Evolutionary conservation across 2,888 invertebrate species (phyloP).

Genomic region (Drosophila emarginata): DNA sequence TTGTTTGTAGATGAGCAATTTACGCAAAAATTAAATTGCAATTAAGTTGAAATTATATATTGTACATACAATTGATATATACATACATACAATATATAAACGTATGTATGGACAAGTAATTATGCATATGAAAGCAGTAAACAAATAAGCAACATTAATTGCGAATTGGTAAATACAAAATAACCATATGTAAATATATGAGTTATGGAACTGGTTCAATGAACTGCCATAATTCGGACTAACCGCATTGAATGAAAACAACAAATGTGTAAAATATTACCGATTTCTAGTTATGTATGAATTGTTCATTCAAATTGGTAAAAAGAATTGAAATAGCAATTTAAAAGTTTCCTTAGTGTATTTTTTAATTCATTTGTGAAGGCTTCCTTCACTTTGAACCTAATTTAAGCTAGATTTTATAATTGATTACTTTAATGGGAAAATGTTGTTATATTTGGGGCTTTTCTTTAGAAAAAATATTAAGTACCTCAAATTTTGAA

Average conservation of each 20-base stretch:
- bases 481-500: no score
- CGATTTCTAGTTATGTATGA: background rate
- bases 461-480: no score
- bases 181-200: background rate
- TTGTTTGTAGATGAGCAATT: constrained; percentile 48
- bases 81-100: background rate
- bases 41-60: constrained; percentile 68
- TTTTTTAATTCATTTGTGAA: no score
- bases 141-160: constrained; percentile 59
- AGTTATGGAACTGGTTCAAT: background rate
- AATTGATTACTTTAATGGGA: no score
- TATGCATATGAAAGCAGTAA: constrained; percentile 64
- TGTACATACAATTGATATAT: constrained; percentile 16
- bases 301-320: no score
- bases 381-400: no score
- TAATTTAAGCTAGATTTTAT: no score
- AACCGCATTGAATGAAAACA: background rate
- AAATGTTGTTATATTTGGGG: no score
- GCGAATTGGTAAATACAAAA: constrained; percentile 42
- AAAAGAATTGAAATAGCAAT: no score
- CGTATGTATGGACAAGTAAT: constrained; percentile 46
- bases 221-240: background rate
- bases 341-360: no score
- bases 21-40: constrained; percentile 66
- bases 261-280: background rate